These are phyloP conservation scores for Poecilia gillii DNA, from an alignment of 2,797 vertebrate genomes.

Conservation along the genomic window DNA sequence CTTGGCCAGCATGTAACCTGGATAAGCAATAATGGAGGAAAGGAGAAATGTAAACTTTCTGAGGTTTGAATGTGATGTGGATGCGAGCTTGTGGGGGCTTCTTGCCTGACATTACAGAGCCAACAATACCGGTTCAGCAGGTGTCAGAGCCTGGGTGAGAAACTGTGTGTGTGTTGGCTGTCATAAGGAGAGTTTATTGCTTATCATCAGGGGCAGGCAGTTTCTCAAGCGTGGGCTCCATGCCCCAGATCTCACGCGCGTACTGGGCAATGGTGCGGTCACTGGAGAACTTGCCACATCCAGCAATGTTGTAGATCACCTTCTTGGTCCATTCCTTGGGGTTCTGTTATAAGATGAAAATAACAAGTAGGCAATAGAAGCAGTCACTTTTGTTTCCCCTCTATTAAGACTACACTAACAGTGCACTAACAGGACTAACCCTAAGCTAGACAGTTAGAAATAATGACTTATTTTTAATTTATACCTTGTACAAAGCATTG, in stretches of 20 bases:
- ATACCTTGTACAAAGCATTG: constrained; percentile 89
- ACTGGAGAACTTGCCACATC: constrained; percentile 92
- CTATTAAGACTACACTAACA: background rate
- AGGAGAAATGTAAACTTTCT: constrained; percentile 35
- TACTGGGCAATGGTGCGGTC: constrained; percentile 92
- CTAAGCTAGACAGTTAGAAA: background rate
- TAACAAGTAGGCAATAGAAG: background rate
- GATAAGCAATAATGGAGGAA: constrained; percentile 12
- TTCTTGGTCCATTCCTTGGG: constrained; percentile 92
- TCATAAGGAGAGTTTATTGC: constrained; percentile 43
- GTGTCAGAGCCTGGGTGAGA: background rate
- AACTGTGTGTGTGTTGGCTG: constrained; percentile 9
- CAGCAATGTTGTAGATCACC: constrained; percentile 92
- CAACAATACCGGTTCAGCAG: background rate
- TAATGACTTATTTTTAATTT: constrained; percentile 2
- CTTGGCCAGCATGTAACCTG: constrained; percentile 6
- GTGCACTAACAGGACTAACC: background rate
- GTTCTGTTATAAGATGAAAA: constrained; percentile 75
- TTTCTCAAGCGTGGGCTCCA: constrained; percentile 86
- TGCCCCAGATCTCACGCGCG: constrained; percentile 91
- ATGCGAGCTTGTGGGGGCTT: constrained; percentile 28
- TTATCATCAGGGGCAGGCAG: constrained; percentile 84
- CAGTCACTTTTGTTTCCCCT: background rate
- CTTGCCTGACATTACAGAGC: constrained; percentile 15
- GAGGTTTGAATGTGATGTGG: constrained; percentile 16